Base-by-base conservation (phyloP, 1,140 invertebrate genomes). In the Trachymyrmex cornetzi region DNA sequence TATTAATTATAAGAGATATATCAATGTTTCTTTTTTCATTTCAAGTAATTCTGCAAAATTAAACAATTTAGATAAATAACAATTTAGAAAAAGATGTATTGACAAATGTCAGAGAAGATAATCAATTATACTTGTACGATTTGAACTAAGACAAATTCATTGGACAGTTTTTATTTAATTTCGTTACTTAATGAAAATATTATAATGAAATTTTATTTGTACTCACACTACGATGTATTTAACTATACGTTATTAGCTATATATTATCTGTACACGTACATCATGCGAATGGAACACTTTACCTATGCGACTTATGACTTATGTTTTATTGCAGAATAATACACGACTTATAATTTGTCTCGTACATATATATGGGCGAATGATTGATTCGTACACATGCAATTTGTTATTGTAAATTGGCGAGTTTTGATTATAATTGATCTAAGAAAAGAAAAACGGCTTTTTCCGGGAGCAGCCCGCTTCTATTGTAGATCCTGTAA, bases 291-390 rank as follows among this genome's bases (percentile, higher is more conserved):
- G 80, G 80, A 84, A 84, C 69, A 84, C 67, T 66, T 66, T 57
- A 72, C 44, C 48, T 71, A 69, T 30, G 66, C 34, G 53, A 69
- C 74, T 79, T 85, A 85, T 16, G 48, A 87, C 38, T 59, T 63
- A 87, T 85, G 12, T 63, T 87, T 61, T 69, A 89, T 63, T 81
- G 69, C 71, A 48, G 71, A 63, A 82, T 84, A 74, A 27, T 86
- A 53, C 57, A 55, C 24, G 12, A 24, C 48, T 69, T 69, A 48
- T 71, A 48, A 61, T 69, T 50, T 75, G 27, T 48, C 59, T 90
- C 84, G 38, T 89, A 90, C 69, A 81, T 77, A 89, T 90, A 89
- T 72, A 81, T 22, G 50, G 69, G 55, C 86, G 69, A 85, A 85
- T 87, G 79, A 90, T 90, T 80, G 74, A 85, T 89, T 48, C 71